Conservation (phyloP, 2,888 invertebrate species). For the Lochmaea capreae region DNA sequence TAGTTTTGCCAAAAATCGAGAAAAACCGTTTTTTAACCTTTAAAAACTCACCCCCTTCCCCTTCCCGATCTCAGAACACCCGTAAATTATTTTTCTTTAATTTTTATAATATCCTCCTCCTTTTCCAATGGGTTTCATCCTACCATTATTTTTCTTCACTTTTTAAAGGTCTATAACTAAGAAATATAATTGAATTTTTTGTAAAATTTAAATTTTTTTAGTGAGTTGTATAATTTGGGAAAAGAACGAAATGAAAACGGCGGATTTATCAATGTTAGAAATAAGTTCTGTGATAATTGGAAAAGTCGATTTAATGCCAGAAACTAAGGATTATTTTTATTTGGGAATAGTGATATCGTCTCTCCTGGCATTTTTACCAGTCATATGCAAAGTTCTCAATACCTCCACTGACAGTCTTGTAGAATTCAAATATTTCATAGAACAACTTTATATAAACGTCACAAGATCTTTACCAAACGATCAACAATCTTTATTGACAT, state of each 20-base stretch:
- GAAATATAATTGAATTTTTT: no score
- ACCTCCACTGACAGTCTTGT: conserved; percentile 27
- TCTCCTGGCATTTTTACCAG: conserved; percentile 73
- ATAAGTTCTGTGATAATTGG: conserved; percentile 95
- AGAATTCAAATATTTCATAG: conserved; percentile 28
- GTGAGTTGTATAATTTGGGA: conserved; percentile 98
- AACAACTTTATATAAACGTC: conserved; percentile 34
- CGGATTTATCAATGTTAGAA: conserved; percentile 92
- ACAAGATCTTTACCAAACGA: conserved; percentile 12
- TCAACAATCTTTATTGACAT: conserved; percentile 16
- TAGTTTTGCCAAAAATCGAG: no score
- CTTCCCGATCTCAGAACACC: no score
- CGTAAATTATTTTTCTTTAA: no score
- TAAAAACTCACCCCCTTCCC: no score
- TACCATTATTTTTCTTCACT: no score
- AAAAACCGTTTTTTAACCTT: no score
- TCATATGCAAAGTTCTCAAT: conserved; percentile 65
- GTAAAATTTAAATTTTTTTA: no score
- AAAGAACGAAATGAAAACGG: conserved; percentile 88
- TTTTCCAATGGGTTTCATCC: no score
- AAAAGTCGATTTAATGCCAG: conserved; percentile 85
- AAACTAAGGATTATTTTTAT: conserved; percentile 83
- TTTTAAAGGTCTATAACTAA: no score
- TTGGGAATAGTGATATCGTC: conserved; percentile 73
- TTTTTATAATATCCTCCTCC: no score